Conservation (phyloP, 1,140 invertebrate species). For the Caenorhabditis brenneri region DNA sequence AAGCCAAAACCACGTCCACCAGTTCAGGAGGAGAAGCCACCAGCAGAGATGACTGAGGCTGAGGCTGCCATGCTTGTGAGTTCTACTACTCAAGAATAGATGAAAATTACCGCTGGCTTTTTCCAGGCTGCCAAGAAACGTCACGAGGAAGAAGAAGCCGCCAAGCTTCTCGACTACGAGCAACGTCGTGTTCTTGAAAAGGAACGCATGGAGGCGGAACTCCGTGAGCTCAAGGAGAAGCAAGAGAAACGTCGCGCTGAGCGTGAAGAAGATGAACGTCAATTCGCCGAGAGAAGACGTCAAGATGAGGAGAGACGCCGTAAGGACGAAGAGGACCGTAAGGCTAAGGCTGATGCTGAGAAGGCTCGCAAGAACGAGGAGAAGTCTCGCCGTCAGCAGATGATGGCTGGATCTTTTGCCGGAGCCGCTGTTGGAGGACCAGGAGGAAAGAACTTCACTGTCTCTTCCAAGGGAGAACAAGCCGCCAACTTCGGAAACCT, state of each 20-base stretch:
- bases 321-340: conserved; percentile 61
- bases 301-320: conserved; percentile 65
- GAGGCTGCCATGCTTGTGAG: conserved; percentile 59
- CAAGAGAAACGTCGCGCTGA: conserved; percentile 60
- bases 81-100: neutral
- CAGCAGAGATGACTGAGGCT: conserved; percentile 64
- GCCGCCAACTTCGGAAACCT: conserved; percentile 47
- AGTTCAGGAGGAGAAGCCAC: conserved; percentile 58
- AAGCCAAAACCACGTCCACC: conserved; percentile 45
- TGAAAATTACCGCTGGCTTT: neutral
- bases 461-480: conserved; percentile 53
- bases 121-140: conserved; percentile 67
- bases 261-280: conserved; percentile 59
- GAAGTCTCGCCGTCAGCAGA: conserved; percentile 62
- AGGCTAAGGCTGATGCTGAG: conserved; percentile 53
- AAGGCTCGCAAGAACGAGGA: conserved; percentile 62
- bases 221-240: conserved; percentile 65
- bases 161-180: conserved; percentile 68
- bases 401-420: conserved; percentile 63
- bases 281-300: conserved; percentile 60
- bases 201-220: conserved; percentile 59
- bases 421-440: conserved; percentile 44
- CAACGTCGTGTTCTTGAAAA: conserved; percentile 63
- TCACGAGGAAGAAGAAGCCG: conserved; percentile 69
- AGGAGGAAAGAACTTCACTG: conserved; percentile 53